A percentile compares a stretch with the other conserved stretches of the same genome.
Evolutionary conservation across 2,888 invertebrate species (phyloP).

Genomic region (Stratiomys singularior): DNA sequence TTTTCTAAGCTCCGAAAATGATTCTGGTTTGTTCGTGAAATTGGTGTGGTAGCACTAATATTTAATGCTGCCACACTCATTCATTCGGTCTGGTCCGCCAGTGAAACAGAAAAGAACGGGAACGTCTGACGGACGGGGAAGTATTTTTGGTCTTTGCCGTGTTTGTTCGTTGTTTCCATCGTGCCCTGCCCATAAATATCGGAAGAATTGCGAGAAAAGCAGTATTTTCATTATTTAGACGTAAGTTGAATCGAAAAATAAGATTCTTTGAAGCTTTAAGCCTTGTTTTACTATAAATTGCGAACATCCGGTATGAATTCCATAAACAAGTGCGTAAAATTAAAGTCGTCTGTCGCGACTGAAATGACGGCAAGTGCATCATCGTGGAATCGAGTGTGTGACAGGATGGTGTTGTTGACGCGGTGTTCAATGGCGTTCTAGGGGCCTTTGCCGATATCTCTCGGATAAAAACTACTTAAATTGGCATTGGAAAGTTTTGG

Average conservation of each 20-base stretch:
- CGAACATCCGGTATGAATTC: slow-evolving; percentile 24
- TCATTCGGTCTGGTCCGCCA: too few relatives aligned
- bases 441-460: neutral
- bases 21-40: too few relatives aligned
- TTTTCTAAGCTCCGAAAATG: too few relatives aligned
- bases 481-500: neutral
- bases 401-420: slow-evolving; percentile 31
- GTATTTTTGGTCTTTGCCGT: slow-evolving; percentile 46
- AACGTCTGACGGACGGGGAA: slow-evolving; percentile 35
- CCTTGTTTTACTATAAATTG: neutral
- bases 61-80: too few relatives aligned
- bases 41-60: too few relatives aligned
- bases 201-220: slow-evolving; percentile 43
- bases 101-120: neutral
- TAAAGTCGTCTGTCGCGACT: slow-evolving; percentile 5
- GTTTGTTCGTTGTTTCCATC: slow-evolving; percentile 39
- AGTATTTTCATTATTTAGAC: slow-evolving; percentile 41
- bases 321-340: slow-evolving; percentile 21
- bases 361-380: slow-evolving; percentile 38
- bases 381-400: slow-evolving; percentile 25
- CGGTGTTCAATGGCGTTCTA: slow-evolving; percentile 28
- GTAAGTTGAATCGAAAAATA: slow-evolving; percentile 45
- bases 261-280: neutral
- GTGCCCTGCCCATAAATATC: slow-evolving; percentile 48
- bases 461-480: neutral